Evolutionary conservation across 2,113 vertebrate genomes (phyloP), one percentile per base, ranked within the genome.

Genomic region (Macquaria australasica): DNA sequence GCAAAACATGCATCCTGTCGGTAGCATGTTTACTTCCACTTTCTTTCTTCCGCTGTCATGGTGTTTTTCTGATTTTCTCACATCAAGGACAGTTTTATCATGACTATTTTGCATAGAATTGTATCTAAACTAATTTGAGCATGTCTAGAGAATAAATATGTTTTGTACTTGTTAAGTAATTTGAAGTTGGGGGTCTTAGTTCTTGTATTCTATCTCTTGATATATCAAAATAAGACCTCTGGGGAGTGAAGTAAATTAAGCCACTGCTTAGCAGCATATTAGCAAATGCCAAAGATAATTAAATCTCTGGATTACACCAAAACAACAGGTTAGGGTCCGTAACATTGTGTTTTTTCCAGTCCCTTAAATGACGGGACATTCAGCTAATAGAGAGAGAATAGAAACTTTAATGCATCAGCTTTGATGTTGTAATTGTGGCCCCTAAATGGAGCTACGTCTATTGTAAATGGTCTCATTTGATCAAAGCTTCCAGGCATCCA

Each of bases 201-300:
- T 23, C 0, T 34, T 76, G 31, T 39, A 39, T 53, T 53, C 8
- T 7, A n/a, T 20, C 8, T 55, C 43, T 9, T 43, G 50, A 66
- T 67, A 43, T 77, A 41, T 28, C 10, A 28, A 39, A 55, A 77
- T 15, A 15, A 55, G 5, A 41, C 20, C 23, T 16, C 14, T 28
- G 4, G 3, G 6, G 3, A 37, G 7, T 68, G 20, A 77, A 70
- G 18, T 85, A 50, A 78, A 78, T 74, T 5, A 64, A 45, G 2
- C 70, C 6, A 70, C 18, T 23, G 39, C 21, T 68, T 21, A 6
- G 63, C 23, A 39, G 21, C 9, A 9, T 34, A 28, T 37, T 34
- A 69, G 39, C 20, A 75, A 87, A 73, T 69, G 50, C 28, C n/a
- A 63, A 20, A 7, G 28, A 73, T 67, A 70, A 80, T 58, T 59